phyloP scores from a whole-genome alignment of 1,140 invertebrate species.

The Helicoverpa zea region DNA sequence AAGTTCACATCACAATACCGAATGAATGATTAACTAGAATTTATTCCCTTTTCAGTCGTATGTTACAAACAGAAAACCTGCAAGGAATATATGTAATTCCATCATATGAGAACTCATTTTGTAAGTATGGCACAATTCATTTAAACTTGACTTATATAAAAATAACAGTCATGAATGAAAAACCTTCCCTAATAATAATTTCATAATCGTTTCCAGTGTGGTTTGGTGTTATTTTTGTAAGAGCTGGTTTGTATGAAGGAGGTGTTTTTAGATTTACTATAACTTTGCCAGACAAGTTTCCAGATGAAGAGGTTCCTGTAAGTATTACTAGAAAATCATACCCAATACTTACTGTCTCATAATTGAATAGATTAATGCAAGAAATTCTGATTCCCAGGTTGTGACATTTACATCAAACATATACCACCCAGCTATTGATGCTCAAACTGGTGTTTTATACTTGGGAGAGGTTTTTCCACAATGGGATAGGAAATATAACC shows the following conservation, averaged over 20 bases:
- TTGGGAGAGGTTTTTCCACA: slow-evolving; percentile 92
- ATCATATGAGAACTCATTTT: slow-evolving; percentile 92
- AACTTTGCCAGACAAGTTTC: slow-evolving; percentile 95
- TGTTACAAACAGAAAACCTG: slow-evolving; percentile 94
- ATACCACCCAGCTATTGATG: slow-evolving; percentile 95
- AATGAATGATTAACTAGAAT: background rate
- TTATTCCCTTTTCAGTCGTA: slow-evolving; percentile 89
- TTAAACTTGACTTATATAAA: background rate
- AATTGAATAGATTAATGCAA: background rate
- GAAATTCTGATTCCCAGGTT: slow-evolving; percentile 87
- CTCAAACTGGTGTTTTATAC: slow-evolving; percentile 92
- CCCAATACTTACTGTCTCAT: too few relatives aligned
- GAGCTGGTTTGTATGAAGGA: slow-evolving; percentile 95
- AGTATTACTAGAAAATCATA: slow-evolving; percentile 67
- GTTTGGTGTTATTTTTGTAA: slow-evolving; percentile 97
- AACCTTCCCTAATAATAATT: background rate
- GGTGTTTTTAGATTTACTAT: slow-evolving; percentile 96
- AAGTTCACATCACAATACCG: too few relatives aligned
- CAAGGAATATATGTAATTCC: slow-evolving; percentile 97
- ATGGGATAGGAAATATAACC: slow-evolving; percentile 94
- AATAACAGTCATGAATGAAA: background rate
- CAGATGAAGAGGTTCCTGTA: slow-evolving; percentile 94
- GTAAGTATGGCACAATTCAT: slow-evolving; percentile 86
- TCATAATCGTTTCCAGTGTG: slow-evolving; percentile 90
- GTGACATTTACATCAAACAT: slow-evolving; percentile 94